Evolutionary conservation across 53 echinoderm and acorn worm species (phyloP), one percentile per base, ranked within the genome.

Genomic region (Antedon mediterranea): DNA sequence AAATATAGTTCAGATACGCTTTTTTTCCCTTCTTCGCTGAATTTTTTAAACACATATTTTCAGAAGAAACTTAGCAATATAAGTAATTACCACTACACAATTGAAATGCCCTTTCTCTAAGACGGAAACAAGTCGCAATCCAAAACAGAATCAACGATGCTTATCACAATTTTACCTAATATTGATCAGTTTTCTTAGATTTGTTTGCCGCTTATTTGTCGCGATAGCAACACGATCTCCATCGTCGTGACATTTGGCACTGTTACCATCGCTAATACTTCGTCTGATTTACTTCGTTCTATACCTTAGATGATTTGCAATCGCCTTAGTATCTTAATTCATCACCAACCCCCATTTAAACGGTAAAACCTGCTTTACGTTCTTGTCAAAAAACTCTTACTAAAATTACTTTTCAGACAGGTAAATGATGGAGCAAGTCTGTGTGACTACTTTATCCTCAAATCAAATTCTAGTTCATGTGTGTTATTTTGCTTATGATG

Each of bases 281-380:
- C 57, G 23, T 26, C 57, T 57, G 57, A 57, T 57, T 57, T 57
- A 57, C 14, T 57, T 57, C 57, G 23, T 23, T 57, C 14, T 23
- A 18, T 57, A 57, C 57, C 57, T 57, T 57, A 2, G 57, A 13
- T 18, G 57, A 57, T 15, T 57, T 57, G 57, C 57, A 57, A 57
- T 57, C 57, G 57, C 57, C 57, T 57, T 57, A 57, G 57, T 23
- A 57, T 57, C 57, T 57, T 26, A 57, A 57, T 57, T 57, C 57
- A 57, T 57, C 57, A 57, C 57, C 57, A 57, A 57, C 57, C 57
- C 57, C 57, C 57, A 57, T 57, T 57, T 57, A 57, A 57, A 57
- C 57, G 11, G 20, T 57, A 57, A 37, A 57, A 57, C 57, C 57
- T 57, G 15, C 57, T 57, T 57, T 57, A 23, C 57, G 57, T 57